These are phyloP conservation scores for Ennomos fuscantarius DNA, from an alignment of 2,888 invertebrate genomes.

Conservation along the genomic window DNA sequence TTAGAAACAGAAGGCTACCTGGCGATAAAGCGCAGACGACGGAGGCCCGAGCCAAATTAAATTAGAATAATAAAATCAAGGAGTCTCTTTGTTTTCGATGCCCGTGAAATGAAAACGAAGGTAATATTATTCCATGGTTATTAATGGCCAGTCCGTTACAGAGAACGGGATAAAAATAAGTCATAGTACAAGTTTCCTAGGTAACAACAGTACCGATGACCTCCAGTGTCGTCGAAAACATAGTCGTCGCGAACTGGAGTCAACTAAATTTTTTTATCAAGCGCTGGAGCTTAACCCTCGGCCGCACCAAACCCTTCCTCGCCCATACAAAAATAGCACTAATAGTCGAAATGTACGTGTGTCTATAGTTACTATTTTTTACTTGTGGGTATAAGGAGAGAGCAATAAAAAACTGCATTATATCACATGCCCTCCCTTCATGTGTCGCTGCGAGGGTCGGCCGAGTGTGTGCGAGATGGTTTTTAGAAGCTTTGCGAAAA, in stretches of 20 bases:
- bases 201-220: conserved; percentile 58
- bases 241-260: conserved; percentile 65
- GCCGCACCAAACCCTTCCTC: conserved; percentile 76
- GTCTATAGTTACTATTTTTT: conserved; percentile 65
- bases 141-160: conserved; percentile 40
- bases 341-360: conserved; percentile 82
- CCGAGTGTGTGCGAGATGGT: conserved; percentile 60
- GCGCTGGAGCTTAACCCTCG: conserved; percentile 67
- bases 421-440: conserved; percentile 82
- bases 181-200: conserved; percentile 35
- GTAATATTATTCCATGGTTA: conserved; percentile 44
- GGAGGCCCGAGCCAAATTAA: conserved; percentile 72
- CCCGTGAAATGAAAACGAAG: conserved; percentile 44
- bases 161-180: conserved; percentile 34
- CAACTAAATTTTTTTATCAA: conserved; percentile 79
- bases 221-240: conserved; percentile 59
- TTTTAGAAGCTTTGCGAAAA: conserved; percentile 45
- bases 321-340: conserved; percentile 71
- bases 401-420: conserved; percentile 85
- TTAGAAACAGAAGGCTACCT: conserved; percentile 81
- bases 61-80: conserved; percentile 80
- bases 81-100: conserved; percentile 63
- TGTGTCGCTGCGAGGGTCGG: conserved; percentile 71
- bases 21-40: conserved; percentile 81
- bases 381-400: conserved; percentile 81